A percentile compares a stretch with the other conserved stretches of the same genome.
Evolutionary conservation across 2,888 invertebrate genomes (phyloP).

Genomic region (Dasypogon diadema): DNA sequence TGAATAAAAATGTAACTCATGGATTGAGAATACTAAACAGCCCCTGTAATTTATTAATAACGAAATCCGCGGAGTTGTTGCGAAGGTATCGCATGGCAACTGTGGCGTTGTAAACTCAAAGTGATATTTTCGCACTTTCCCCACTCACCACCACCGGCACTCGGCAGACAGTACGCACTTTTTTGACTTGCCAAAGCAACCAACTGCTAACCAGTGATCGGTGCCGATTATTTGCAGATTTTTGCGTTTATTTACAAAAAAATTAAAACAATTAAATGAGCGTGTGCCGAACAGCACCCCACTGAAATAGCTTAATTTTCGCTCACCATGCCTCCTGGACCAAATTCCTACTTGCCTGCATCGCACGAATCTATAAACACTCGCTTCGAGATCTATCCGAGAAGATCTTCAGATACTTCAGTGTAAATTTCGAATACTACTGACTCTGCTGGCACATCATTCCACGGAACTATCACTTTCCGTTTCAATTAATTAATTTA

Average conservation of each 20-base stretch:
- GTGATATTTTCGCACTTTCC: neutral
- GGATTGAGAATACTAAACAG: neutral
- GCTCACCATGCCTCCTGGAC: neutral
- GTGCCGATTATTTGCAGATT: neutral
- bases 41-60: neutral
- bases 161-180: neutral
- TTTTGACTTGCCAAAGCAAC: neutral
- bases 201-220: neutral
- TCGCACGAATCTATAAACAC: neutral
- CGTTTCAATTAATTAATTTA: conserved; percentile 38
- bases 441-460: too few relatives aligned
- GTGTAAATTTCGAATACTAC: too few relatives aligned
- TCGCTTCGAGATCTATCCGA: neutral
- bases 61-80: neutral
- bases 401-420: too few relatives aligned
- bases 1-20: neutral
- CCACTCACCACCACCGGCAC: neutral
- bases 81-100: neutral
- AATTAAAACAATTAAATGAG: neutral
- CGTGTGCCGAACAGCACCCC: neutral
- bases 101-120: neutral
- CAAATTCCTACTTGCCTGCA: neutral
- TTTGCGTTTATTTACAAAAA: neutral
- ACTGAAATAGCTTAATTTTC: neutral
- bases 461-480: neutral